Conservation (phyloP, 2,797 vertebrate genomes). For the Chanos chanos region DNA sequence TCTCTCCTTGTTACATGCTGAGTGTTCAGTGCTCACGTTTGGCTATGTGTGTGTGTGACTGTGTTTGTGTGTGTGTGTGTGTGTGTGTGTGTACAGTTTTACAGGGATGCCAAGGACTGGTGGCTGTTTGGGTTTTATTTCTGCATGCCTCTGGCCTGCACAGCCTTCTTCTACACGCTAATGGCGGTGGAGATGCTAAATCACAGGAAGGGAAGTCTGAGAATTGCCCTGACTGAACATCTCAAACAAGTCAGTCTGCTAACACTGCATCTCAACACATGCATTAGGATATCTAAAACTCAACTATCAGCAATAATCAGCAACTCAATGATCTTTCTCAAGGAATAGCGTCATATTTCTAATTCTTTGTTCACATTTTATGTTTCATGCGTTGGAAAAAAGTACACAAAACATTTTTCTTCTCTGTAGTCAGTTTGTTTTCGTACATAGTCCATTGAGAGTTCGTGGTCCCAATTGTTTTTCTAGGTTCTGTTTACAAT, state of each 20-base stretch:
- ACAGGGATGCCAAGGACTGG: slow-evolving; percentile 87
- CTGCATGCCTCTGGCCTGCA: slow-evolving; percentile 85
- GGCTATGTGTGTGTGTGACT: background rate
- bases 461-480: too few species aligned
- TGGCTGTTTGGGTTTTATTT: slow-evolving; percentile 96
- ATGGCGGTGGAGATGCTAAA: slow-evolving; percentile 93
- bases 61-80: background rate
- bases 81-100: slow-evolving; percentile 71
- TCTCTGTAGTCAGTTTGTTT: too few species aligned
- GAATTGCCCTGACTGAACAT: slow-evolving; percentile 86
- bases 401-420: too few species aligned
- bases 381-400: too few species aligned
- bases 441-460: too few species aligned
- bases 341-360: too few species aligned
- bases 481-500: too few species aligned
- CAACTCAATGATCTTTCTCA: too few species aligned
- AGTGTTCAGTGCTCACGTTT: background rate
- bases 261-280: background rate
- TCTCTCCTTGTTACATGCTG: background rate
- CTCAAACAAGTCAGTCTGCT: slow-evolving; percentile 83
- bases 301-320: too few species aligned
- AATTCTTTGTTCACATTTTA: too few species aligned
- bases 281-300: too few species aligned
- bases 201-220: slow-evolving; percentile 83
- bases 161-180: slow-evolving; percentile 86